Conservation (phyloP, 2,888 invertebrate genomes). For the Diploptera punctata region DNA sequence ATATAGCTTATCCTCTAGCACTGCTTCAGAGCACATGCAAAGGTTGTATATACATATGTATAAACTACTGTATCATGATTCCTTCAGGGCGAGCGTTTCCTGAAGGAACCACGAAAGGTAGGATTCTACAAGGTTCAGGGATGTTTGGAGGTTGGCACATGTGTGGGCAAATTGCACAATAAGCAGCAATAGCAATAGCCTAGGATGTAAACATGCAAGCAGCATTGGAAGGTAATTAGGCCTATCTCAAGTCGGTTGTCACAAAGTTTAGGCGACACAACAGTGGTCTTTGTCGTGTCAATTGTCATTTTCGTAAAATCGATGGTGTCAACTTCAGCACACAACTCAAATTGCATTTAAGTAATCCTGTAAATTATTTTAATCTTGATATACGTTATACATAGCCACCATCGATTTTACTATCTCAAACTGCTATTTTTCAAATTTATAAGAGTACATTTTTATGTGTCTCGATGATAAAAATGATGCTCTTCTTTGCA, state of each 20-base stretch:
- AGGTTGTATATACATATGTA: background rate
- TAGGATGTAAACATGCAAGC: conserved; percentile 3
- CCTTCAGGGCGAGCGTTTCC: conserved; percentile 21
- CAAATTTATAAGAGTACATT: background rate
- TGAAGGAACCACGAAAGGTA: background rate
- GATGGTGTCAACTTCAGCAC: background rate
- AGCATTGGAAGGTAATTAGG: too few relatives aligned
- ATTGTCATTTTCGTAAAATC: conserved; percentile 3
- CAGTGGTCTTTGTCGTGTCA: conserved; percentile 8
- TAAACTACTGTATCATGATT: background rate
- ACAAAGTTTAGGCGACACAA: conserved; percentile 11
- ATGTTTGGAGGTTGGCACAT: too few relatives aligned
- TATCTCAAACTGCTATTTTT: background rate
- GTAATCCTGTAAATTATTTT: too few relatives aligned
- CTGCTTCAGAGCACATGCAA: conserved; percentile 10
- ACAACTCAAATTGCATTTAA: too few relatives aligned
- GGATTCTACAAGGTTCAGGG: background rate
- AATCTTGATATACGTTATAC: too few relatives aligned
- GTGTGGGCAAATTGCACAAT: too few relatives aligned
- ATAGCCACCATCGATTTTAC: conserved; percentile 12
- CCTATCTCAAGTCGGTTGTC: background rate
- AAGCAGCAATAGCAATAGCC: background rate
- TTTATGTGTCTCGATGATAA: background rate
- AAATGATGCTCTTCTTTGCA: too few relatives aligned
- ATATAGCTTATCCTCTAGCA: too few relatives aligned